These are phyloP conservation scores for Arion vulgaris DNA, from an alignment of 1,140 invertebrate species.

Conservation along the genomic window DNA sequence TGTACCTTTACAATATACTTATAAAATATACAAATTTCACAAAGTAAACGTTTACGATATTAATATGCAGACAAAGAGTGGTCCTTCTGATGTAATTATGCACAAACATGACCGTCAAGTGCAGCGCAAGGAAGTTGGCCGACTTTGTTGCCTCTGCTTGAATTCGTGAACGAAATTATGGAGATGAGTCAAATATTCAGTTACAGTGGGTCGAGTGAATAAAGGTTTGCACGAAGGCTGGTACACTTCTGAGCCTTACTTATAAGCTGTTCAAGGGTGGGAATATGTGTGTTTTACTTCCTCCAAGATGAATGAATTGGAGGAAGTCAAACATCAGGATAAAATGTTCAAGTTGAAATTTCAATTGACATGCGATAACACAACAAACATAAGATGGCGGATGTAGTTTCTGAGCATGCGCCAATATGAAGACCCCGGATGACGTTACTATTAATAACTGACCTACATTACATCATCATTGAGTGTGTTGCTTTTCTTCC, in stretches of 20 bases:
- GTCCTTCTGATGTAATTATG: no score
- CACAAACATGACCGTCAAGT: no score
- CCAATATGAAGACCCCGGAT: slow-evolving; percentile 37
- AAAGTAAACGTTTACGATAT: no score
- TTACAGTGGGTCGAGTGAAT: no score
- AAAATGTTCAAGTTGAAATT: slow-evolving; percentile 27
- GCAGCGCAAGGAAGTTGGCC: no score
- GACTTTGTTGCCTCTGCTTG: no score
- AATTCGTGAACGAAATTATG: no score
- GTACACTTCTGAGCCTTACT: slow-evolving; percentile 15
- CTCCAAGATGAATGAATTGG: slow-evolving; percentile 12
- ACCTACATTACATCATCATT: slow-evolving; percentile 47
- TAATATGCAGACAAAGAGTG: no score
- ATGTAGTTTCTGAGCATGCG: slow-evolving; percentile 47
- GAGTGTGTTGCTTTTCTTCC: neutral
- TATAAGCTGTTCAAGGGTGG: slow-evolving; percentile 6
- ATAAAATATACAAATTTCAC: no score
- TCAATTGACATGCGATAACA: slow-evolving; percentile 41
- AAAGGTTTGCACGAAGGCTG: neutral
- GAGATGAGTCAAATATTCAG: no score
- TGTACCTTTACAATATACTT: no score
- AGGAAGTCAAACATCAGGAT: slow-evolving; percentile 35
- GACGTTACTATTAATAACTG: slow-evolving; percentile 42
- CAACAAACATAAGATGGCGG: slow-evolving; percentile 52
- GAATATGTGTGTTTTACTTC: neutral